phyloP scores from a whole-genome alignment of 2,113 vertebrate genomes.

The Bubo blakistoni region DNA sequence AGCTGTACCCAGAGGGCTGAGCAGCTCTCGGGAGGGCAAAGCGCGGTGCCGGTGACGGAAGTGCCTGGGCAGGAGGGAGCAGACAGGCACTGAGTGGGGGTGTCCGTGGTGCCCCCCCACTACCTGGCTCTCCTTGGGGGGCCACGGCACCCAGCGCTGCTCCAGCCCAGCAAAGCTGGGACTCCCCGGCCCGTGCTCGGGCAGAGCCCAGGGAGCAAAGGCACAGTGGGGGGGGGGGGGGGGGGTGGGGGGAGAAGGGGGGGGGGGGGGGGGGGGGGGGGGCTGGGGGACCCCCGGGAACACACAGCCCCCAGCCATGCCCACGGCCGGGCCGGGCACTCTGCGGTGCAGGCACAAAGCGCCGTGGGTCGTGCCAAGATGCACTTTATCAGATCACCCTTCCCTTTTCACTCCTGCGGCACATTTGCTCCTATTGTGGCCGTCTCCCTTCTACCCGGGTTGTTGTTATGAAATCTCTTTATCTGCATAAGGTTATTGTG shows the following conservation, averaged over 20 bases:
- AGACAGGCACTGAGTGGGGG: not conserved
- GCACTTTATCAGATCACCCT: slow-evolving; percentile 18
- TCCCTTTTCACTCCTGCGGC: not conserved
- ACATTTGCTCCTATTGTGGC: slow-evolving; percentile 35
- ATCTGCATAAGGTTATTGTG: slow-evolving; percentile 68
- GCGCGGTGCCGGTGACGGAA: not conserved
- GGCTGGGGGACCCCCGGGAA: rapidly evolving
- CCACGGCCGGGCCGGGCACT: rapidly evolving
- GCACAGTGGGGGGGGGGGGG: rapidly evolving
- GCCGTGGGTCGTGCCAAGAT: not conserved
- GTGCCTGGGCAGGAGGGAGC: not conserved
- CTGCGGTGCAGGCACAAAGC: not conserved
- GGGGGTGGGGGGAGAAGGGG: not conserved
- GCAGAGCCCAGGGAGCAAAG: not conserved
- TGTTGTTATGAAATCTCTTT: slow-evolving; percentile 63
- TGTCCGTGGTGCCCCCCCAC: not conserved
- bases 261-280: not conserved
- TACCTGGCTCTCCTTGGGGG: rapidly evolving
- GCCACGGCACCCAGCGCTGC: rapidly evolving
- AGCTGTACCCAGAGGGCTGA: not conserved
- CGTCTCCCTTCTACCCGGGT: not conserved
- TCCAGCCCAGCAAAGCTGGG: not conserved
- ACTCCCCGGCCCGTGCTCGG: rapidly evolving
- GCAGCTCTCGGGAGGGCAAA: not conserved
- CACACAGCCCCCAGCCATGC: not conserved